Percentiles rank a stretch among this genome's conserved stretches.
phyloP scores from a whole-genome alignment of 2,113 vertebrate genomes.

The Gadus chalcogrammus region DNA sequence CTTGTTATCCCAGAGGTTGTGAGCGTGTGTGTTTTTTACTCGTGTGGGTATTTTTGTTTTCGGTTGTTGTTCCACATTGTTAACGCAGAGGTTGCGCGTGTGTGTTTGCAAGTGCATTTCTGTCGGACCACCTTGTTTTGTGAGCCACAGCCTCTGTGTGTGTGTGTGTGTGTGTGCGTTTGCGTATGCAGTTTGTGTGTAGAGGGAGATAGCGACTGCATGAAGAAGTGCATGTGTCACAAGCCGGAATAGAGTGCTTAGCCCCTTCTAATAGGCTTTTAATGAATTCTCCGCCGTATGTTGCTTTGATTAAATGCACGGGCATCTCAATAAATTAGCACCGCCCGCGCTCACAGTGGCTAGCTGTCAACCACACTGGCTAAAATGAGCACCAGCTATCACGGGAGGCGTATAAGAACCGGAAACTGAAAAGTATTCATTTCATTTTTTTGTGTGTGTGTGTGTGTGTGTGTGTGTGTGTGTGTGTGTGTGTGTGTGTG shows the following conservation, averaged over 20 bases:
- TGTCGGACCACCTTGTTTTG: background rate
- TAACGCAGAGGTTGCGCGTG: background rate
- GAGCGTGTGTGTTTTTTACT: constrained; percentile 3
- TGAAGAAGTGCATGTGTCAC: constrained; percentile 35
- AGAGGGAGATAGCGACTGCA: background rate
- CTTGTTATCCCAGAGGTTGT: background rate
- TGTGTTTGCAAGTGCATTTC: constrained; percentile 13
- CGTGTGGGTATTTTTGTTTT: constrained; percentile 14
- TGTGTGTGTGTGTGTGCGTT: background rate
- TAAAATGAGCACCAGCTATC: background rate
- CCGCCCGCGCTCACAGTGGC: constrained; percentile 34
- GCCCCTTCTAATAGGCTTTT: constrained; percentile 62
- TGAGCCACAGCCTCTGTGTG: background rate
- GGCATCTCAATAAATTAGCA: constrained; percentile 55
- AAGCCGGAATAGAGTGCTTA: constrained; percentile 50
- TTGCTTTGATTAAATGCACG: constrained; percentile 62
- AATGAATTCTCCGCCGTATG: constrained; percentile 58
- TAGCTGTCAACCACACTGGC: background rate
- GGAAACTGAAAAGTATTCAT: no score
- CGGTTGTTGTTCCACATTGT: background rate
- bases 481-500: no score
- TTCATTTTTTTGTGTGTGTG: no score
- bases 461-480: no score
- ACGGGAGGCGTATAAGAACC: no score
- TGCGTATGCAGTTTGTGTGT: constrained; percentile 2